Evolutionary conservation across 2,797 vertebrate genomes (phyloP), one percentile per base, ranked within the genome.

Genomic region (Sparidentex hasta): DNA sequence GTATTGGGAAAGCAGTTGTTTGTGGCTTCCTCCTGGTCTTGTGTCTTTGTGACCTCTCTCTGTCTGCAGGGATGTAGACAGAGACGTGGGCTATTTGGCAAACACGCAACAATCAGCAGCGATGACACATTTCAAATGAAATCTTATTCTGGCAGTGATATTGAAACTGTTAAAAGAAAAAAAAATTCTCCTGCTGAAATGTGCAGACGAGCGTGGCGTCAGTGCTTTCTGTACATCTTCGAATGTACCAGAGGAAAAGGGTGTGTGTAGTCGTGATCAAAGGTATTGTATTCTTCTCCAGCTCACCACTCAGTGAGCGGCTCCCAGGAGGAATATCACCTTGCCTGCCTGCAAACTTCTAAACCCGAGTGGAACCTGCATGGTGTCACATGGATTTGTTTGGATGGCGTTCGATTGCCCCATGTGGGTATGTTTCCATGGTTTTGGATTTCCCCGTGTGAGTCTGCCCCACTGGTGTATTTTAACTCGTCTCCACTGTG

Each of bases 391-490:
- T 81, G 73, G 90, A 88, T 92, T 91, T 90, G 90, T 91, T 92
- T 92, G 86, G 89, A 83, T 82, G 71, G 80, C 2, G 77, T 86
- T 93, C 81, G 48, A 76, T 88, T 63, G 77, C 81, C 87, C 88
- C 87, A 66, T 78, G 86, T 81, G 90, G 90, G 78, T 91, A 75
- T 88, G 88, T 94, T 93, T 93, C 88, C 86, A 88, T 91, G 90
- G 89, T 87, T 92, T 92, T 91, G 82, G 80, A 84, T 79, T 87
- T 89, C 80, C 65, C 69, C 29, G 72, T 80, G 75, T 83, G 85
- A 90, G 76, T 83, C 72, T 68, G 74, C 80, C 80, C 68, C 66
- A 70, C 71, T 64, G 56, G 59, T 82, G 71, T 74, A 78, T 83
- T 89, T 90, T 67, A 86, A 83, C 84, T 86, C 57, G 80, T 76